phyloP scores from a whole-genome alignment of 1,140 invertebrate genomes.

The Stratiolaelaps scimitus region DNA sequence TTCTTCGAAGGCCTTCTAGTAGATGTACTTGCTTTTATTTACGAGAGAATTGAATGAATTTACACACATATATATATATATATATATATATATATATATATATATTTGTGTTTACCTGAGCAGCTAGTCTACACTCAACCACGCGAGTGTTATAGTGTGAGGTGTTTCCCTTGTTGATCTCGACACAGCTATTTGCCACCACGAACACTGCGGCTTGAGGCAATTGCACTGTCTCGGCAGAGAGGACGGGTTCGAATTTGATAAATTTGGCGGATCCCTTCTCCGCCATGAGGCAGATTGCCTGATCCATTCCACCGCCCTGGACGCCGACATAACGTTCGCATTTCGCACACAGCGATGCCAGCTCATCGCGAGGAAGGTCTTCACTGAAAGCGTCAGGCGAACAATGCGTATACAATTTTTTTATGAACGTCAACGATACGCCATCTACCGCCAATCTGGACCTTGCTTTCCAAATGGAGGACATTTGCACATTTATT shows the following conservation, averaged over 20 bases:
- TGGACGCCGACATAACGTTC: slow-evolving; percentile 82
- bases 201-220: slow-evolving; percentile 74
- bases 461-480: neutral
- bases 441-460: no score
- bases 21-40: no score
- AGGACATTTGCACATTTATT: neutral
- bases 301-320: slow-evolving; percentile 99
- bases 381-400: slow-evolving; percentile 38
- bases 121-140: slow-evolving; percentile 78
- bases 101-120: slow-evolving; percentile 57
- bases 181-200: slow-evolving; percentile 75
- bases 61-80: no score
- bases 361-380: slow-evolving; percentile 60
- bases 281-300: slow-evolving; percentile 83
- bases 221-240: slow-evolving; percentile 59
- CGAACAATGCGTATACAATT: no score
- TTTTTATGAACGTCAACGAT: no score
- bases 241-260: slow-evolving; percentile 72
- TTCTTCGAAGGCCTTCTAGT: no score
- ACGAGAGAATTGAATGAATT: no score
- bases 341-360: slow-evolving; percentile 67
- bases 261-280: slow-evolving; percentile 73
- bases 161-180: slow-evolving; percentile 85
- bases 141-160: slow-evolving; percentile 79
- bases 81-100: no score